A percentile compares a stretch with the other conserved stretches of the same genome.
Evolutionary conservation across 1,140 invertebrate genomes (phyloP).

Genomic region (Drosophila neocordata): DNA sequence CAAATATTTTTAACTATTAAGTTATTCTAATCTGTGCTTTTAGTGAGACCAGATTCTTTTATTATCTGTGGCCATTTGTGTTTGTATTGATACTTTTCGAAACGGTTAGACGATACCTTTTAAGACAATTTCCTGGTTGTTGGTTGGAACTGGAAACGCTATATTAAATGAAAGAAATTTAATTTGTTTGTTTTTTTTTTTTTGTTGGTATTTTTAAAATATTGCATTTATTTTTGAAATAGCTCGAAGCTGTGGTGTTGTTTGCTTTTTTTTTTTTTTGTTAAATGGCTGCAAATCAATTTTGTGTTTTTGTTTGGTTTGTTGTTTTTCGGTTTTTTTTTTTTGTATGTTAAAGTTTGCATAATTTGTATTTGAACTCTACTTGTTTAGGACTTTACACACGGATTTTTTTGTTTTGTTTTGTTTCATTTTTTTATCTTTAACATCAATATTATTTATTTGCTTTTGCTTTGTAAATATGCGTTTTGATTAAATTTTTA

Average conservation of each 20-base stretch:
- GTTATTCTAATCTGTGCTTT: neutral
- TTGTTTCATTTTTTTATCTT: conserved; percentile 17
- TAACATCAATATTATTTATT: conserved; percentile 69
- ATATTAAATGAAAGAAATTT: conserved; percentile 24
- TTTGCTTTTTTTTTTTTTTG: conserved; percentile 25
- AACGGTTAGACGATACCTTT: conserved; percentile 30
- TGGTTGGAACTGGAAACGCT: conserved; percentile 46
- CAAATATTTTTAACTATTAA: too few relatives aligned
- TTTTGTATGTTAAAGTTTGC: conserved; percentile 13
- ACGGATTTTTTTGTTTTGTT: conserved; percentile 45
- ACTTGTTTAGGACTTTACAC: conserved; percentile 75
- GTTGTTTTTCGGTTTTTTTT: conserved; percentile 10
- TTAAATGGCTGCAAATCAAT: conserved; percentile 54
- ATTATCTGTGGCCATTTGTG: conserved; percentile 31
- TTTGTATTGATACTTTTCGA: conserved; percentile 28
- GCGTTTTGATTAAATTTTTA: conserved; percentile 72
- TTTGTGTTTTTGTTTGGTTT: conserved; percentile 62
- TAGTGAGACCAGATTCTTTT: conserved; percentile 15
- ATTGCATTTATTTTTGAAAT: conserved; percentile 77
- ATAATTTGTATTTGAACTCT: conserved; percentile 67
- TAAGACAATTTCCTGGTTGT: conserved; percentile 31
- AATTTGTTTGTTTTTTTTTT: too few relatives aligned
- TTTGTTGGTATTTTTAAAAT: conserved; percentile 66
- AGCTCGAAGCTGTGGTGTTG: conserved; percentile 72
- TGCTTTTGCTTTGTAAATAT: conserved; percentile 66